Base-by-base conservation (phyloP, 2,797 vertebrate genomes). In the Microtus obscurus region DNA sequence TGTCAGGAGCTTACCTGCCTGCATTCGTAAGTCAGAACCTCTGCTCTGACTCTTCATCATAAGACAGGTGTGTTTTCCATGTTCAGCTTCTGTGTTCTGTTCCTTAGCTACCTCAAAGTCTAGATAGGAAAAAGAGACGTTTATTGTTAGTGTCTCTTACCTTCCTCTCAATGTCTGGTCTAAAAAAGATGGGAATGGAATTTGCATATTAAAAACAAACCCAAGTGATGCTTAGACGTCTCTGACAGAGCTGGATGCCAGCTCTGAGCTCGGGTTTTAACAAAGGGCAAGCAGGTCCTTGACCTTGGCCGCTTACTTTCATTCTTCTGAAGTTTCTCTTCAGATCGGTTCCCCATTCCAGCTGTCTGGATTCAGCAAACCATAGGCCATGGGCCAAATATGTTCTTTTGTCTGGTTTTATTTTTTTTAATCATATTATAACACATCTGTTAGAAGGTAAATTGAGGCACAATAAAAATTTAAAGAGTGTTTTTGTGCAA, bases 381-480 rank as follows among this genome's bases (percentile, higher is more conserved):
- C 19, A 40, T 13, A 40, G n/a, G 19, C 21, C 34, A 29, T 9
- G 56, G 31, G 61, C 63, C 78, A 89, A 91, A 69, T 65, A n/a
- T 83, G 51, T 10, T 29, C 19, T 95, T 37, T 23, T 17, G 61
- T 19, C n/a, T 73, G 6, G 31, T 94, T 93, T 71, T 53, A 7
- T 27, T 45, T 51, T 61, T n/a, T 34, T 78, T 37, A 77, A 71
- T 69, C 81, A 91, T 94, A 93, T 40, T 63, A 34, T 59, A 81
- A 78, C 76, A 92, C 34, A 91, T 34, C 31, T 94, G 80, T 79
- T 86, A 89, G 78, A 67, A 92, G 90, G 87, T 94, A 94, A 94
- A 92, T 77, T 86, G 90, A 94, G 95, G 95, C 95, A 96, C 48
- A 89, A 89, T 94, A 86, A 86, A 94, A 80, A n/a, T 63, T 71